Evolutionary conservation across 2,113 vertebrate species (phyloP).

Genomic region (Limnothrissa miodon): DNA sequence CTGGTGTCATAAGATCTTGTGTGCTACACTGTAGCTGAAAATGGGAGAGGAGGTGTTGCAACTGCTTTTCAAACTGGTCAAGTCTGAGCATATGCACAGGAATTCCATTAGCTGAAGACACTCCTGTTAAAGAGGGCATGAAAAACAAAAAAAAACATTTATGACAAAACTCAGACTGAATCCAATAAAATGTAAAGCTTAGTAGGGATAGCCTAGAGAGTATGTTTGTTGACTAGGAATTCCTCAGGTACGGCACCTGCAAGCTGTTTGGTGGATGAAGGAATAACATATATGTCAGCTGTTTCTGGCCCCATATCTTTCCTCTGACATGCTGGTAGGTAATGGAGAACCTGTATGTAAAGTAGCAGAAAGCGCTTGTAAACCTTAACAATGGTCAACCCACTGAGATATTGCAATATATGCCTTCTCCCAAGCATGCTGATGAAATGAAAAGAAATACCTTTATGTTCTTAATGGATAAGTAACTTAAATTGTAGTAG

Average conservation of each 20-base stretch:
- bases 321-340: constrained; percentile 65
- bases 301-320: constrained; percentile 22
- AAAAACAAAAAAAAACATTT: background rate
- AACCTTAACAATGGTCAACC: background rate
- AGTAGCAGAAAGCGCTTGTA: background rate
- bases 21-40: constrained; percentile 59
- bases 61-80: constrained; percentile 43
- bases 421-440: background rate
- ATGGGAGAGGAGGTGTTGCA: constrained; percentile 63
- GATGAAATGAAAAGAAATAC: background rate
- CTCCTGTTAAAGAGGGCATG: background rate
- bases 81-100: background rate
- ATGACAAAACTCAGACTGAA: background rate
- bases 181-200: background rate
- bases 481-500: background rate
- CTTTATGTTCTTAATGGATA: background rate
- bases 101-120: background rate
- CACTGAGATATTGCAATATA: background rate
- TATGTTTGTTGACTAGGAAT: background rate
- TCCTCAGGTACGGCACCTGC: constrained; percentile 15
- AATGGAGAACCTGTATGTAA: constrained; percentile 64
- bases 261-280: constrained; percentile 18
- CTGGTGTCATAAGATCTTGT: constrained; percentile 57
- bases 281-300: background rate
- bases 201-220: background rate